phyloP scores from a whole-genome alignment of 2,888 invertebrate species.

The Molanna angustata region DNA sequence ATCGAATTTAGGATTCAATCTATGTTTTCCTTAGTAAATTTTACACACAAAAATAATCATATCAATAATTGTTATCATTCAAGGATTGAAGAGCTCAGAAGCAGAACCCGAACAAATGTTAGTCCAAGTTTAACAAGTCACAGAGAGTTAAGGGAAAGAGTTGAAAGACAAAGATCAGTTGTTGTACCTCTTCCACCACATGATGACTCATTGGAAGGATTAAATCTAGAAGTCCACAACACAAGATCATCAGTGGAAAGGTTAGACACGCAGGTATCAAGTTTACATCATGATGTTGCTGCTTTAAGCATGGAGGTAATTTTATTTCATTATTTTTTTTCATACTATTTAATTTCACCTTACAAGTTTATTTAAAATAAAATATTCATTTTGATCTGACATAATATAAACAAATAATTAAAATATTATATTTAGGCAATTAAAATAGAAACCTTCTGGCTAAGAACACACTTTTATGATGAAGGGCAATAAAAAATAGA shows the following conservation, averaged over 20 bases:
- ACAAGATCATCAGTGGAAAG: slow-evolving; percentile 63
- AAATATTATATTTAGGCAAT: too few species aligned
- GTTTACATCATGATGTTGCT: slow-evolving; percentile 82
- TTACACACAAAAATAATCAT: too few species aligned
- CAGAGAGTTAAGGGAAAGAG: slow-evolving; percentile 59
- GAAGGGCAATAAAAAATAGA: too few species aligned
- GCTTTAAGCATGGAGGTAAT: slow-evolving; percentile 77
- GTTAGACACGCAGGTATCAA: slow-evolving; percentile 78
- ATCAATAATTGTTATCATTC: slow-evolving; percentile 3
- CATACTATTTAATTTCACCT: too few species aligned
- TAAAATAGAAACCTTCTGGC: too few species aligned
- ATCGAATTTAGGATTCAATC: too few species aligned
- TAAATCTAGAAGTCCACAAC: slow-evolving; percentile 57
- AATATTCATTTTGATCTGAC: too few species aligned
- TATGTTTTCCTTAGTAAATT: too few species aligned
- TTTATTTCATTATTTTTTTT: slow-evolving; percentile 18
- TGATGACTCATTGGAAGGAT: slow-evolving; percentile 60
- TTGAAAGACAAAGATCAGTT: slow-evolving; percentile 65
- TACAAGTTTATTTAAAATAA: too few species aligned
- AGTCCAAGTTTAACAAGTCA: slow-evolving; percentile 39
- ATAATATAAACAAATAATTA: too few species aligned
- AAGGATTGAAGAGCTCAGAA: slow-evolving; percentile 36
- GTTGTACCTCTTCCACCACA: slow-evolving; percentile 54
- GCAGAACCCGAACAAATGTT: slow-evolving; percentile 19
- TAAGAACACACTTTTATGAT: too few species aligned